Evolutionary conservation across 2,888 invertebrate species (phyloP).

Genomic region (Diaperis boleti): DNA sequence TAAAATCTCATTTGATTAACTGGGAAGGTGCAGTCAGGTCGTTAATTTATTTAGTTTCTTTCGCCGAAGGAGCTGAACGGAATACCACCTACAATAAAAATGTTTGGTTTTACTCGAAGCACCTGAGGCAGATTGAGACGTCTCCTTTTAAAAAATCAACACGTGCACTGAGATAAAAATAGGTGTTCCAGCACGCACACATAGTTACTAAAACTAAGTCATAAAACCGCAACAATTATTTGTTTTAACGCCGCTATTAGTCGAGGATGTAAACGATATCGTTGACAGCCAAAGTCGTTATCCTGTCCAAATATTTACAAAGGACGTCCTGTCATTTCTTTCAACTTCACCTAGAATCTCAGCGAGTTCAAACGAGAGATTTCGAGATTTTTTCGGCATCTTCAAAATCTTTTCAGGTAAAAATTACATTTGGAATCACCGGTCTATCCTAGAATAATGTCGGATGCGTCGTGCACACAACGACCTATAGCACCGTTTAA

Average conservation of each 20-base stretch:
- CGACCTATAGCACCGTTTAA: conserved; percentile 48
- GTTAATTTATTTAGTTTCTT: too few species aligned
- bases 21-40: too few species aligned
- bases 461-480: conserved; percentile 43
- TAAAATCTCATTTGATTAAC: background rate
- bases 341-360: conserved; percentile 4
- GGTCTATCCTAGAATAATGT: too few species aligned
- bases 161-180: conserved; percentile 24
- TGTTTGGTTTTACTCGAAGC: background rate
- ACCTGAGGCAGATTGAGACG: background rate
- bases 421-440: too few species aligned
- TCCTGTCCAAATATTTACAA: conserved; percentile 30
- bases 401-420: too few species aligned
- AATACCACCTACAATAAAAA: background rate
- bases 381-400: too few species aligned
- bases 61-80: background rate
- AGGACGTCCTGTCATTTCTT: conserved; percentile 21
- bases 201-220: conserved; percentile 34
- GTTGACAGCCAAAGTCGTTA: conserved; percentile 33
- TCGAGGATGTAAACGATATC: conserved; percentile 37
- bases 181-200: background rate
- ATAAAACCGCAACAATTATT: conserved; percentile 41
- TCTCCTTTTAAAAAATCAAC: conserved; percentile 4
- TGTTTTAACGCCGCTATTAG: conserved; percentile 30
- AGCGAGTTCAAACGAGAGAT: too few species aligned